These are phyloP conservation scores for Pantelozetes paolii DNA, from an alignment of 2,888 invertebrate species.

Conservation along the genomic window DNA sequence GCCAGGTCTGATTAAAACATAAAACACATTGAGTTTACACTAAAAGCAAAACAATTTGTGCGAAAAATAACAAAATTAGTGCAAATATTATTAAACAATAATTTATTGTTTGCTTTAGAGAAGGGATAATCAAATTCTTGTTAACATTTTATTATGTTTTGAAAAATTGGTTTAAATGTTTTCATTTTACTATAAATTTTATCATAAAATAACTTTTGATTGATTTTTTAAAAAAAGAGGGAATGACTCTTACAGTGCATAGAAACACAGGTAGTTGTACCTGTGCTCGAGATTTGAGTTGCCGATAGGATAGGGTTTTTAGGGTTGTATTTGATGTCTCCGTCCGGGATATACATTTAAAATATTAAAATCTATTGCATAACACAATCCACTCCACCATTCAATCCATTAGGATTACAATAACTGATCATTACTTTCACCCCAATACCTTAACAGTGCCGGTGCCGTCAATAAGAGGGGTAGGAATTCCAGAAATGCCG, in stretches of 20 bases:
- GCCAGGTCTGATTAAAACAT: neutral
- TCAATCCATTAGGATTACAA: constrained; percentile 2
- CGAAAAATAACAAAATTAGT: neutral
- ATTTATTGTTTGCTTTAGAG: neutral
- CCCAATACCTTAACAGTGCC: neutral
- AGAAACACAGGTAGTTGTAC: no score
- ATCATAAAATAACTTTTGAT: no score
- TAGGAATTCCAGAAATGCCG: neutral
- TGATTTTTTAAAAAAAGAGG: no score
- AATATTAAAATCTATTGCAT: neutral
- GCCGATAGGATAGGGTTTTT: neutral
- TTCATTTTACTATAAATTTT: neutral
- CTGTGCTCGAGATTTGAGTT: no score
- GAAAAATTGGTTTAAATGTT: neutral
- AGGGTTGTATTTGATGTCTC: neutral
- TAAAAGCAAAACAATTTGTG: neutral
- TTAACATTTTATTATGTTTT: neutral
- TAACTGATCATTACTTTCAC: neutral
- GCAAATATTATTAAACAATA: neutral
- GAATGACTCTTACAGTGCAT: no score
- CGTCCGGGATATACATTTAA: neutral
- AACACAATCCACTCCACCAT: neutral
- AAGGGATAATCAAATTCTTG: neutral
- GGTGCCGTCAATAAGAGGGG: neutral
- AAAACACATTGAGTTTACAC: neutral